A percentile compares a stretch with the other conserved stretches of the same genome.
Conservation (phyloP, 1,140 invertebrate species). For the Monochamus saltuarius region DNA sequence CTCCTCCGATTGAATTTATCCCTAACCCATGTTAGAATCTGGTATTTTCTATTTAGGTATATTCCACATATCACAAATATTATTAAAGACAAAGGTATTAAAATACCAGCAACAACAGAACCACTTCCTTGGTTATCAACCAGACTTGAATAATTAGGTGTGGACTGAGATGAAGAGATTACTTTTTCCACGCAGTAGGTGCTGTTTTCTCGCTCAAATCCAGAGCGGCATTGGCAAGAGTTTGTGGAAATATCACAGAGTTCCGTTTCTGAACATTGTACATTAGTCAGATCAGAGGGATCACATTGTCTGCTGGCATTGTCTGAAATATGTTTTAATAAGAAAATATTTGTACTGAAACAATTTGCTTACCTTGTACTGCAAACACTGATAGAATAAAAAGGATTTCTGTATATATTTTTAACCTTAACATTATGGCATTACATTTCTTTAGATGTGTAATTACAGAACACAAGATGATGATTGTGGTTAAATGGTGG, state of each 20-base stretch:
- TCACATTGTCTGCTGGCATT: slow-evolving; percentile 25
- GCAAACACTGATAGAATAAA: slow-evolving; percentile 11
- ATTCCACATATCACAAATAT: slow-evolving; percentile 39
- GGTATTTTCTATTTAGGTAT: slow-evolving; percentile 36
- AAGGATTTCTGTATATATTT: slow-evolving; percentile 2
- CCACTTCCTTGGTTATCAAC: slow-evolving; percentile 36
- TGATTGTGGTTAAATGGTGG: not conserved
- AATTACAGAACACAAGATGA: not conserved
- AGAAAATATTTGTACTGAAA: not conserved
- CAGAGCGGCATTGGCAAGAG: slow-evolving; percentile 26
- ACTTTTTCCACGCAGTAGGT: slow-evolving; percentile 8
- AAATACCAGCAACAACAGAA: slow-evolving; percentile 34
- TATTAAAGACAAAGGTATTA: slow-evolving; percentile 39
- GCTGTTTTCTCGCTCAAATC: slow-evolving; percentile 21
- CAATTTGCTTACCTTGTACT: slow-evolving; percentile 9
- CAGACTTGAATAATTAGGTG: slow-evolving; percentile 30
- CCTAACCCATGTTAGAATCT: slow-evolving; percentile 34
- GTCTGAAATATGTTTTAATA: slow-evolving; percentile 21
- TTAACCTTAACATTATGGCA: slow-evolving; percentile 12
- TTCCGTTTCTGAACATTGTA: slow-evolving; percentile 20
- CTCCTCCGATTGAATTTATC: slow-evolving; percentile 34
- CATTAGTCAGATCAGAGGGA: slow-evolving; percentile 1
- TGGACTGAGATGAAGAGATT: slow-evolving; percentile 6
- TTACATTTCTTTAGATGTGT: slow-evolving; percentile 3
- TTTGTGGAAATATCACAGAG: slow-evolving; percentile 22